Evolutionary conservation across 2,888 invertebrate genomes (phyloP).

Genomic region (Athalia cordata): DNA sequence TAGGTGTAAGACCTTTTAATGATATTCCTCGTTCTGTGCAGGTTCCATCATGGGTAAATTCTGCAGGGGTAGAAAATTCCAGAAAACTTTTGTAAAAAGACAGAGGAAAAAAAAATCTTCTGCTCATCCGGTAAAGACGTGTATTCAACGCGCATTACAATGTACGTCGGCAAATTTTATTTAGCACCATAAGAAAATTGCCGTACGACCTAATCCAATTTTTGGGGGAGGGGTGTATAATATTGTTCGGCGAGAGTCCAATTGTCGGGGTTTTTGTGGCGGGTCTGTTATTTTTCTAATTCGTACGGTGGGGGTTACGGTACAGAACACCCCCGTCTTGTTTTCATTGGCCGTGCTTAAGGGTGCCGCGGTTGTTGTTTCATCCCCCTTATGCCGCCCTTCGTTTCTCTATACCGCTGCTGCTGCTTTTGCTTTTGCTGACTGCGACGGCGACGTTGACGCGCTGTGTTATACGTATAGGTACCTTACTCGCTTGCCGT

Average conservation of each 20-base stretch:
- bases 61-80: no score
- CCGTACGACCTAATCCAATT: slow-evolving; percentile 18
- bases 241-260: slow-evolving; percentile 36
- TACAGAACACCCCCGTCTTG: slow-evolving; percentile 40
- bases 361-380: slow-evolving; percentile 42
- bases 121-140: background rate
- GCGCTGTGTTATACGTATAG: background rate
- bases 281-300: slow-evolving; percentile 71
- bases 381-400: slow-evolving; percentile 42
- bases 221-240: background rate
- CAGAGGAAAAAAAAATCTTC: no score
- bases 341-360: slow-evolving; percentile 45
- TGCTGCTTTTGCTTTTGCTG: background rate
- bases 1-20: background rate
- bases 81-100: no score
- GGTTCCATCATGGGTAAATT: no score
- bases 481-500: background rate
- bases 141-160: no score
- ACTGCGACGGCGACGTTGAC: background rate
- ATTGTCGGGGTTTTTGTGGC: slow-evolving; percentile 18
- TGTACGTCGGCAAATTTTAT: background rate
- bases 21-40: no score
- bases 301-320: slow-evolving; percentile 49
- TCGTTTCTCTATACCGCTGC: background rate
- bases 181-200: no score